A percentile compares a stretch with the other conserved stretches of the same genome.
Evolutionary conservation across 2,888 invertebrate species (phyloP).

Genomic region (Erebia epiphron): DNA sequence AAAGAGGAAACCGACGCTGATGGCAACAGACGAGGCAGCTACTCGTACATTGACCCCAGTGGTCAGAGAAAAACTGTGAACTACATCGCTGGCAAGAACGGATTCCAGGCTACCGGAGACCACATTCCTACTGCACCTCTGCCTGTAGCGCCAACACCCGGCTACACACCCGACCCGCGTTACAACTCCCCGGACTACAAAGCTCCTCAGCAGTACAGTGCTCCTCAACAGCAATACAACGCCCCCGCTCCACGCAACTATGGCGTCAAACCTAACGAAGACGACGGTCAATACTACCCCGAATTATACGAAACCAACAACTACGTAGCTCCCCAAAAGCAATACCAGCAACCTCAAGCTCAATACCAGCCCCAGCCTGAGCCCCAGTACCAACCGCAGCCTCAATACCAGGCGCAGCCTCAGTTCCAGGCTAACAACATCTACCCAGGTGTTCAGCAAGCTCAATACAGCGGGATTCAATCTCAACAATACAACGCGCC

Average conservation of each 20-base stretch:
- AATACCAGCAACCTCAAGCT: constrained; percentile 61
- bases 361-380: constrained; percentile 62
- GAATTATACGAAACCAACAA: constrained; percentile 76
- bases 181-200: constrained; percentile 82
- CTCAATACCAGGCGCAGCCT: constrained; percentile 57
- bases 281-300: constrained; percentile 80
- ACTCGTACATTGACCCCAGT: constrained; percentile 93
- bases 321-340: constrained; percentile 64
- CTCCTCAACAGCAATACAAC: constrained; percentile 74
- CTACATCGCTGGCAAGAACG: constrained; percentile 94
- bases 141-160: constrained; percentile 81
- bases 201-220: constrained; percentile 68
- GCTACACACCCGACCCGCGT: constrained; percentile 79
- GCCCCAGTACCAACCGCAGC: constrained; percentile 58
- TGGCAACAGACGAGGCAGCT: constrained; percentile 91
- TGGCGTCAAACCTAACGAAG: constrained; percentile 74
- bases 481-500: constrained; percentile 61
- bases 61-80: constrained; percentile 91
- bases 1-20: constrained; percentile 94
- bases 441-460: constrained; percentile 76
- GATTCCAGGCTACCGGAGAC: constrained; percentile 91
- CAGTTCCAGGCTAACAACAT: constrained; percentile 72
- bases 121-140: constrained; percentile 88
- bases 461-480: constrained; percentile 75
- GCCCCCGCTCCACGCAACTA: constrained; percentile 75